Base-by-base conservation (phyloP, 1,140 invertebrate species). In the Ceratosolen solmsi region DNA sequence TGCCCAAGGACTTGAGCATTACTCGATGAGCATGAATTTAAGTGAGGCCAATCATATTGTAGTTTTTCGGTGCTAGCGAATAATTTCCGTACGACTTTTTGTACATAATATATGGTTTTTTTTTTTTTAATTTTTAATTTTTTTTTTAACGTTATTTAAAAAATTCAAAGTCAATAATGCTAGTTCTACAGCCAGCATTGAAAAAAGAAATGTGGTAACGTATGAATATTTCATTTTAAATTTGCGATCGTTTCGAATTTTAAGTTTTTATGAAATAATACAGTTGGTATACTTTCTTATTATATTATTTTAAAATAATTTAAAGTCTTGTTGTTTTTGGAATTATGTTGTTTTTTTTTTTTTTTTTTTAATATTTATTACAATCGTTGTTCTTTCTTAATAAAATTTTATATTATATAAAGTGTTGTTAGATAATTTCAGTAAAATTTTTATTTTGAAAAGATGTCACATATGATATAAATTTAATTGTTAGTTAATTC, bases 11-110 rank as follows among this genome's bases (percentile, higher is more conserved):
- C 13, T 54, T 51, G 8, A 27, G 11, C 5, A 46, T 74, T 20
- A 11, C 9, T 56, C 1, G 71, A 49, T 56, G 71, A 33, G 49
- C 71, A 36, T 30, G 71, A 74, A 56, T 74, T 74, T 56, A n/a
- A 74, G 51, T 11, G 25, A 33, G 4, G 8, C 70, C 2, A 13
- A 51, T 30, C 2, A 41, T 20, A n/a, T 11, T 36, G 63, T 22
- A 8, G 38, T 68, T 68, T 68, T 54, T 68, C 17, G 33, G 20
- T n/a, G 15, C 20, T 33, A 22, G 38, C 63, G 22, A 38, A 38
- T 20, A 54, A 15, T 54, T 25, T 20, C 25, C 15, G 58, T 63
- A 70, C 2, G 3, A 36, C 38, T 41, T 70, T 38, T 70, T 70
- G 5, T 46, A 46, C 5, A 46, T 5, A 7, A 46, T 46, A 7